A percentile compares a stretch with the other conserved stretches of the same genome.
These are phyloP conservation scores for Bradypodion ventrale DNA, from an alignment of 2,797 vertebrate species.

Conservation along the genomic window DNA sequence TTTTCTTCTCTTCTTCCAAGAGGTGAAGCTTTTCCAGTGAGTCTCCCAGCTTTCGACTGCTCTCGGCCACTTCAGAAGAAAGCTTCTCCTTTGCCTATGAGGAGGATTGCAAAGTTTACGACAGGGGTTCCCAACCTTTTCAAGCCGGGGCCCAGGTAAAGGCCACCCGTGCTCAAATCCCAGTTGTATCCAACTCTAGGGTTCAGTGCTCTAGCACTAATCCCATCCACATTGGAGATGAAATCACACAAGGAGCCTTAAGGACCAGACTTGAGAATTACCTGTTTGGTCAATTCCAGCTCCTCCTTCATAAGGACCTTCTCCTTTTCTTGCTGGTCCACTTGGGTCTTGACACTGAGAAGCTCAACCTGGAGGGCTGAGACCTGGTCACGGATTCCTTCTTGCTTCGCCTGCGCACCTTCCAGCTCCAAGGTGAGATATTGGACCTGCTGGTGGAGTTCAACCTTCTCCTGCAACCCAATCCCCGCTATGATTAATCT, in stretches of 20 bases:
- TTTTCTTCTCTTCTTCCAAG: conserved; percentile 65
- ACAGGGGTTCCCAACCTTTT: too few relatives aligned
- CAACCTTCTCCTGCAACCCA: conserved; percentile 70
- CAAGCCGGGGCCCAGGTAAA: too few relatives aligned
- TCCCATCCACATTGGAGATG: background rate
- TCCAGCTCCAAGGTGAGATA: conserved; percentile 67
- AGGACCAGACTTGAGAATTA: conserved; percentile 16
- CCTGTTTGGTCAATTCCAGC: conserved; percentile 63
- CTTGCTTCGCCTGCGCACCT: conserved; percentile 49
- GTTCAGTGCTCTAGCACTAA: too few relatives aligned
- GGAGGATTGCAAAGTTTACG: background rate
- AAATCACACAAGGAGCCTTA: background rate
- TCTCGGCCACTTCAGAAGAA: conserved; percentile 66
- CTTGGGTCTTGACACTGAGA: conserved; percentile 42
- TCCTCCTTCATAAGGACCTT: conserved; percentile 55
- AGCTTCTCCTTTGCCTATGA: conserved; percentile 67
- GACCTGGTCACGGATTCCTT: conserved; percentile 64
- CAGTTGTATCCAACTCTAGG: too few relatives aligned
- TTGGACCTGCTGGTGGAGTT: conserved; percentile 63
- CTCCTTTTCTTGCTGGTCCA: conserved; percentile 60
- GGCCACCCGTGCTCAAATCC: too few relatives aligned
- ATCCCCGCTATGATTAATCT: background rate
- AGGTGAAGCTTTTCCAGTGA: conserved; percentile 68
- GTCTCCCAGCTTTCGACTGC: conserved; percentile 41
- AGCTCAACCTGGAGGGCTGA: conserved; percentile 64